Base-by-base conservation (phyloP, 2,797 vertebrate species). In the Gymnodraco acuticeps region DNA sequence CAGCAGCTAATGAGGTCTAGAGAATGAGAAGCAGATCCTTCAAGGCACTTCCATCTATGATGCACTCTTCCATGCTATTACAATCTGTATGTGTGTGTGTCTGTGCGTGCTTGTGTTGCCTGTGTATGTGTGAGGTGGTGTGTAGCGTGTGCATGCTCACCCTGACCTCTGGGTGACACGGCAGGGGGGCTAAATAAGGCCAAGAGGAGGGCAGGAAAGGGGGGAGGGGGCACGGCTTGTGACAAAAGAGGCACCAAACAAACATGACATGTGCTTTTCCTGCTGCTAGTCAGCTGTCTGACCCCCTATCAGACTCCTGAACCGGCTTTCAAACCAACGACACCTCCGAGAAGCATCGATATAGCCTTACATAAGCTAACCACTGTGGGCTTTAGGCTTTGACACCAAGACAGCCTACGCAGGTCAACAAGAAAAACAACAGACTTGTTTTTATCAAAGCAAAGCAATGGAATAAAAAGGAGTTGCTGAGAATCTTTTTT, bases 1-100 rank as follows among this genome's bases (percentile, higher is more conserved):
- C 88, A 92, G 93, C 94, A 94, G 94, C 96, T 97, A 97, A 98
- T 96, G 96, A 97, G 96, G 94, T 95, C 94, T 95, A 92, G 92
- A 94, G 96, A 96, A 97, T 92, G 95, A 96, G 95, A 95, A 93
- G 93, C 93, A 91, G 95, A 94, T 95, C 95, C 95, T 96, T 94
- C 94, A 91, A 94, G 91, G 93, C 90, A 93, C 91, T 91, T 92
- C 91, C 90, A 92, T 92, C 89, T 88, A 92, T 86, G 90, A 92
- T 92, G 91, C 92, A 91, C 89, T 91, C 91, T 90, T 90, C 85
- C 88, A 91, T 91, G 87, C 89, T 89, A 92, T 90, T 89, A 87
- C 88, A 90, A 88, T 91, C 82, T 80, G 64, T 73, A 64, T 80
- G 80, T 51, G 51, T 64, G 68, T 66, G 82, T 58, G 70, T 75